Base-by-base conservation (phyloP, 2,797 vertebrate genomes). In the Lithobates pipiens region DNA sequence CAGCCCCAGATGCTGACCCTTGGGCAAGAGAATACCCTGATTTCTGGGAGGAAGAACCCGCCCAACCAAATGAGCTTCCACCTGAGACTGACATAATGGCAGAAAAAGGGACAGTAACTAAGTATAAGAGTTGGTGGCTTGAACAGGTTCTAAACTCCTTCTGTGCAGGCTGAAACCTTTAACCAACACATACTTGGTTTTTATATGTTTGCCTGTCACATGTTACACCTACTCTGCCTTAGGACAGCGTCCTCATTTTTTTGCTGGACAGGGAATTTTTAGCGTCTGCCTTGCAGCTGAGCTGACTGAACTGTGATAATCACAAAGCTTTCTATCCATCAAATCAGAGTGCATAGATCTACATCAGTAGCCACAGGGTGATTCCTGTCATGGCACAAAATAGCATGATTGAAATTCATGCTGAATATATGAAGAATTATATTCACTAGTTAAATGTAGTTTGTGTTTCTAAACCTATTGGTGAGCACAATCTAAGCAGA, bases 231-330 rank as follows among this genome's bases (percentile, higher is more conserved):
- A 25, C 25, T 36, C 50, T 39, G 84, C 80, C 80, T 46, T 44
- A 34, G 81, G 85, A 75, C 32, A 79, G 85, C 81, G 76, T 87
- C 70, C 34, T 27, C n/a, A 29, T 70, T 73, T 88, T 88, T 85
- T 27, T 83, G 76, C 65, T 65, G n/a, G 34, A 36, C 42, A 72
- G 3, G 36, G 32, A 74, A 46, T 46, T 76, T 83, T 83, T 18
- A 80, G 88, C 88, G 84, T 88, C 88, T 88, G 73, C 73, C 85
- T 69, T 77, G 10, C 29, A 83, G 87, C 83, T 18, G 39, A 78
- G 42, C 36, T 46, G 65, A 61, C 16, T 34, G 46, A 25, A n/a
- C 23, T 10, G 25, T 57, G 46, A 80, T 54, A 13, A 80, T 54
- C 54, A 50, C 42, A 54, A 44, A 69, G 27, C 42, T 34, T 80